These are phyloP conservation scores for Dipodomys ordii DNA, from an alignment of 2,113 vertebrate species.

Conservation along the genomic window DNA sequence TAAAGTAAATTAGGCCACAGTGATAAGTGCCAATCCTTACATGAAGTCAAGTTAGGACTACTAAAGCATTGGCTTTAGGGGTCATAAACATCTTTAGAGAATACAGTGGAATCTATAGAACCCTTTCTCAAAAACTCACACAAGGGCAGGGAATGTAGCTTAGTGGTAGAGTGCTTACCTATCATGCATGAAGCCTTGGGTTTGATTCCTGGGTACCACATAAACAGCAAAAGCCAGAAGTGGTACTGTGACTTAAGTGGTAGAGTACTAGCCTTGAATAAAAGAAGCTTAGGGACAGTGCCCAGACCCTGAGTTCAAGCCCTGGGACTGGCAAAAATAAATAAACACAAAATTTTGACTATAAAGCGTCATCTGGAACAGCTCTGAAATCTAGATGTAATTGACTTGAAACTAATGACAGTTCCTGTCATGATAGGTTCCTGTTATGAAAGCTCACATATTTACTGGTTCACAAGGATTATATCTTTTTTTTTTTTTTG, in stretches of 20 bases:
- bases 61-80: not conserved
- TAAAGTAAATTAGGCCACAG: not conserved
- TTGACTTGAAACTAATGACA: not conserved
- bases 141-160: not conserved
- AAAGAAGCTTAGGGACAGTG: no score
- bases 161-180: no score
- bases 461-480: conserved; percentile 1
- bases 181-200: no score
- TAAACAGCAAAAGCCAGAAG: no score
- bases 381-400: not conserved
- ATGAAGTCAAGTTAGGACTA: not conserved
- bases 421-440: not conserved
- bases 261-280: no score
- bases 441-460: not conserved
- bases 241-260: no score
- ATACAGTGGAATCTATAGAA: not conserved
- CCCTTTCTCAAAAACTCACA: not conserved
- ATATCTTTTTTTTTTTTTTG: no score
- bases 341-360: not conserved
- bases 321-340: no score
- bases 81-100: not conserved
- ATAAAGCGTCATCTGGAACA: not conserved
- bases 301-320: no score
- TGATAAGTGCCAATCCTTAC: not conserved
- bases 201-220: no score